phyloP scores from a whole-genome alignment of 2,888 invertebrate genomes.

The Chirona hameri region DNA sequence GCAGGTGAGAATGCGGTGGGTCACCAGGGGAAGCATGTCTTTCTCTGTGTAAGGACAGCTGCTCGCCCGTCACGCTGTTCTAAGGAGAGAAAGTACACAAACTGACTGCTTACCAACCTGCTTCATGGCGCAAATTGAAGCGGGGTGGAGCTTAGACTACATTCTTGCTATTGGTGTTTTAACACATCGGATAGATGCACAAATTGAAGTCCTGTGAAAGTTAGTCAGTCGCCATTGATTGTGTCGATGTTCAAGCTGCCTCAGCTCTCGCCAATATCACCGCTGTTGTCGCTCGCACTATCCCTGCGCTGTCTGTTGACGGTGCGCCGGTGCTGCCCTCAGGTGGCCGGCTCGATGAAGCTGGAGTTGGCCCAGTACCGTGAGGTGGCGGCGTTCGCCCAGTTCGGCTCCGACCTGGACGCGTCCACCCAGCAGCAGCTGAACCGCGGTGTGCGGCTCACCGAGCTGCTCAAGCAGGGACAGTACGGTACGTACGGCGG shows the following conservation, averaged over 20 bases:
- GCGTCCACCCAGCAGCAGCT: constrained; percentile 58
- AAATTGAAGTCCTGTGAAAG: too few relatives aligned
- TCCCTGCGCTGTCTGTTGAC: background rate
- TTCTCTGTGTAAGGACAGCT: background rate
- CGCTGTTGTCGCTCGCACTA: background rate
- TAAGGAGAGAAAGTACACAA: constrained; percentile 4
- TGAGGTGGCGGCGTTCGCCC: constrained; percentile 61
- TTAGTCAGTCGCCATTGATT: too few relatives aligned
- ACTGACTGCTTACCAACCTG: constrained; percentile 25
- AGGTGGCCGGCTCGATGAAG: constrained; percentile 60
- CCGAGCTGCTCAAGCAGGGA: constrained; percentile 59
- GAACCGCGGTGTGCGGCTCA: constrained; percentile 57
- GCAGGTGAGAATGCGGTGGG: constrained; percentile 47
- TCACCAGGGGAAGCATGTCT: background rate
- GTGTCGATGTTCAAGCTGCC: too few relatives aligned
- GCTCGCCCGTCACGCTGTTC: background rate
- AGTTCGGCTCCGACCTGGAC: constrained; percentile 61
- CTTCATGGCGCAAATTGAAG: background rate
- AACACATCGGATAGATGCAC: too few relatives aligned
- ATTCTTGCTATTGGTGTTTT: background rate
- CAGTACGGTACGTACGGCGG: constrained; percentile 52
- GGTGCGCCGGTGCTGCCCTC: constrained; percentile 9
- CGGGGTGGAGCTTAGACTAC: constrained; percentile 1
- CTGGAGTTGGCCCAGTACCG: constrained; percentile 60
- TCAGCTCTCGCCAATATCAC: too few relatives aligned